Evolutionary conservation across 2,797 vertebrate genomes (phyloP), one percentile per base, ranked within the genome.

Genomic region (Picus viridis): DNA sequence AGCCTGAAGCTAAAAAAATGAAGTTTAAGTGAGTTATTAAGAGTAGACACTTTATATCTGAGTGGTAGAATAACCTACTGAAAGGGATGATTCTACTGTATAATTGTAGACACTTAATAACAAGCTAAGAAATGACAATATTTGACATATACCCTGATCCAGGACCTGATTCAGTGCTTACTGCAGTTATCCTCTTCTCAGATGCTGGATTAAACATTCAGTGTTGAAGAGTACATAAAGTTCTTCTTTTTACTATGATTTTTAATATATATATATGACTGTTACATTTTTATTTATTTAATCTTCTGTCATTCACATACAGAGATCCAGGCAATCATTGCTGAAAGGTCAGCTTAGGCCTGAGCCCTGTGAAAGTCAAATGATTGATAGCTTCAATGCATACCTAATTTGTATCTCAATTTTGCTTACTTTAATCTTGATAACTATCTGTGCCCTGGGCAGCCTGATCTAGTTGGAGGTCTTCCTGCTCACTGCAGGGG

Each of bases 1-100:
- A 86, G 84, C 88, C 84, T 73, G 76, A 86, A 95, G 90, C 56
- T 74, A 90, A 88, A 75, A 75, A 61, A 61, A 88, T 19, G 88
- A 91, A 84, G 51, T 90, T 94, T 69, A 84, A 83, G 47, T 91
- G 81, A 95, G 88, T 91, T 94, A 94, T 90, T 93, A 96, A 93
- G 64, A 88, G 49, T 45, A 76, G 41, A 22, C 34, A 69, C 45
- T 88, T 95, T 76, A 85, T 56, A 69, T 83, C 84, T 76, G 51
- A 87, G 57, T 54, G 59, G 36, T 63, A 72, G 73, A 81, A 81
- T 45, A 73, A 64, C 34, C 73, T 75, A 49, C 30, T 89, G 67
- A 90, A 84, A 90, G 39, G 59, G 76, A 77, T 18, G 5, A 13
- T 64, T 94, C 64, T 79, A 68, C 54, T 83, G 63, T 27, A 36